phyloP scores from a whole-genome alignment of 2,888 invertebrate species.

The Slavum lentiscoides region DNA sequence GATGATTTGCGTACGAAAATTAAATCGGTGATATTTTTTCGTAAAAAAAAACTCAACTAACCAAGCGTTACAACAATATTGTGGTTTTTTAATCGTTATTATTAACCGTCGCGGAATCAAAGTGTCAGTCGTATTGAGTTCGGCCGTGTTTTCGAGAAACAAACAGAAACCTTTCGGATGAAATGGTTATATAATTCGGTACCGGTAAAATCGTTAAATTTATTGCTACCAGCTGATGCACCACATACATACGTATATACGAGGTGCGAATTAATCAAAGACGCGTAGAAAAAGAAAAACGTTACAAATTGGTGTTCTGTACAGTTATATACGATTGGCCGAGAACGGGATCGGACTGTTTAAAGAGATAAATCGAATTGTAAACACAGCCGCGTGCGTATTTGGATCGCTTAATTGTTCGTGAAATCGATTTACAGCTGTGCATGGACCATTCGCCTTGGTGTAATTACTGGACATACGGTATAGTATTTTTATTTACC shows the following conservation, averaged over 20 bases:
- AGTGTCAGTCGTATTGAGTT: too few relatives aligned
- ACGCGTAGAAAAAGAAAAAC: constrained; percentile 9
- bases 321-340: constrained; percentile 17
- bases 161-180: too few relatives aligned
- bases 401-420: constrained; percentile 35
- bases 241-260: background rate
- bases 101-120: too few relatives aligned
- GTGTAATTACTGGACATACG: constrained; percentile 22
- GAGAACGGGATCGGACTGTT: constrained; percentile 14
- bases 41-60: too few relatives aligned
- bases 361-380: constrained; percentile 42
- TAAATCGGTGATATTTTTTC: too few relatives aligned
- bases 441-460: background rate
- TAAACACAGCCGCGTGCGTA: constrained; percentile 20
- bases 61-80: too few relatives aligned
- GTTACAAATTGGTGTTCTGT: constrained; percentile 10
- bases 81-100: too few relatives aligned
- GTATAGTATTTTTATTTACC: background rate
- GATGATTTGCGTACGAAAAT: too few relatives aligned
- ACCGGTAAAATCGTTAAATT: background rate
- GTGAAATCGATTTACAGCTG: constrained; percentile 35
- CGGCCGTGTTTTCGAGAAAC: too few relatives aligned
- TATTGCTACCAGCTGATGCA: background rate
- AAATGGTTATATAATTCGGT: too few relatives aligned
- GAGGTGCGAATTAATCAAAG: constrained; percentile 15